Evolutionary conservation across 2,888 invertebrate species (phyloP).

Genomic region (Amiota minor): DNA sequence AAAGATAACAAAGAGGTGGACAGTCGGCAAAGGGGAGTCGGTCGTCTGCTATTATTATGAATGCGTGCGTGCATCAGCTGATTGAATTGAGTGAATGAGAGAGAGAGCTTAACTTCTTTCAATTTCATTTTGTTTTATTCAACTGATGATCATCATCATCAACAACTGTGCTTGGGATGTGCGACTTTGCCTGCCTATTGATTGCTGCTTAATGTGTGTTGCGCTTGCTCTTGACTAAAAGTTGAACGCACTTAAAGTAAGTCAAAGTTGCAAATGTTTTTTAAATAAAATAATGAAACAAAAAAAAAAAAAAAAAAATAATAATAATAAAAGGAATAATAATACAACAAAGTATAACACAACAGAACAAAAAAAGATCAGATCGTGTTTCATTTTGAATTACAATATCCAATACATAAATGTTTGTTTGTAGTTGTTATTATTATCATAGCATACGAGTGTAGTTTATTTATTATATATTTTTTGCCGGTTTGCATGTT

Average conservation of each 20-base stretch:
- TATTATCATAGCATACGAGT: conserved; percentile 13
- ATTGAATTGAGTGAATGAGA: no score
- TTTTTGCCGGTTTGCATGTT: conserved; percentile 8
- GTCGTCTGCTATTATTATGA: conserved; percentile 3
- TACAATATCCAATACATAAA: not conserved
- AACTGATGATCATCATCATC: not conserved
- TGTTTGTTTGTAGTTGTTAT: conserved; percentile 15
- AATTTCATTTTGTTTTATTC: no score
- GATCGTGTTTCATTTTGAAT: no score
- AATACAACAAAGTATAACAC: no score
- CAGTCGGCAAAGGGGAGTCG: not conserved
- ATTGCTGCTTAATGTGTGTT: not conserved
- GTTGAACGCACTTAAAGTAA: conserved; percentile 74
- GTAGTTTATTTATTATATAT: conserved; percentile 4
- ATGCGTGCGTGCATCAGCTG: no score
- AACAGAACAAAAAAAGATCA: no score
- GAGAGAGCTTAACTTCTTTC: no score
- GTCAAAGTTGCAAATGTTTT: conserved; percentile 69
- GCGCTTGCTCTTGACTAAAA: conserved; percentile 42
- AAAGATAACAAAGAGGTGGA: not conserved
- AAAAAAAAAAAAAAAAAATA: no score
- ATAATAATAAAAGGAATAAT: no score
- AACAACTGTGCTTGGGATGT: conserved; percentile 15
- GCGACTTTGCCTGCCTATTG: conserved; percentile 8
- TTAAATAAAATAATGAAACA: conserved; percentile 10